Percentiles rank a stretch among this genome's conserved stretches.
These are phyloP conservation scores for Drosophila sp. DNA, from an alignment of 1,140 invertebrate genomes.

Conservation along the genomic window DNA sequence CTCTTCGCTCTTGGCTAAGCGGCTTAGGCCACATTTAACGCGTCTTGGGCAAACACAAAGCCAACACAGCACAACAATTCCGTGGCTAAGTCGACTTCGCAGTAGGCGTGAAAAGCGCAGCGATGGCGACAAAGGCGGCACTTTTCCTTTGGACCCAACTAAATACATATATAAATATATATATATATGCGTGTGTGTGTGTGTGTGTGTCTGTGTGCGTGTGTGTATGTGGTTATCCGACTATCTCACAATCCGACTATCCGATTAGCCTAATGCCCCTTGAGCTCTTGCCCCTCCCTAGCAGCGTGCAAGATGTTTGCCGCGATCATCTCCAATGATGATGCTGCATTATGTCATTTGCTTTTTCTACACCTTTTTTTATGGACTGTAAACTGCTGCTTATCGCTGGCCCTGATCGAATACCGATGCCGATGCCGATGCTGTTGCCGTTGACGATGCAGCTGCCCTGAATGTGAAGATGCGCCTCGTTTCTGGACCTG, in stretches of 20 bases:
- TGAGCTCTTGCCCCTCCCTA: conserved; percentile 28
- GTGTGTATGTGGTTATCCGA: conserved; percentile 28
- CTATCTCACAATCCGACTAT: conserved; percentile 51
- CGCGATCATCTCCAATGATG: conserved; percentile 51
- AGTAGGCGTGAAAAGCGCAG: conserved; percentile 79
- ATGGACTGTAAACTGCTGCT: not conserved
- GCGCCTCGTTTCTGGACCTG: conserved; percentile 24
- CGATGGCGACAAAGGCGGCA: conserved; percentile 67
- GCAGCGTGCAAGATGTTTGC: conserved; percentile 20
- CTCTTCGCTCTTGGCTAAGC: conserved; percentile 49
- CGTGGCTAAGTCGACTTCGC: conserved; percentile 15
- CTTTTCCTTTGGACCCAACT: conserved; percentile 50
- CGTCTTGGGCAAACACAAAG: conserved; percentile 66
- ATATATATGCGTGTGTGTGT: conserved; percentile 17
- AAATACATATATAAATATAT: conserved; percentile 5
- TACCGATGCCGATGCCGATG: conserved; percentile 62
- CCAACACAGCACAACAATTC: conserved; percentile 24
- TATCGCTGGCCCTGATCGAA: conserved; percentile 55
- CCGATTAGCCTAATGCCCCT: conserved; percentile 80
- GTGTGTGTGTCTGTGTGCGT: conserved; percentile 16
- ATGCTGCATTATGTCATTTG: conserved; percentile 82
- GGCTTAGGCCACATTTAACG: conserved; percentile 69
- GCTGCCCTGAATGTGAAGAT: conserved; percentile 49
- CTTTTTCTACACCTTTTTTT: conserved; percentile 73
- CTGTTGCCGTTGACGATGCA: conserved; percentile 76